phyloP scores from a whole-genome alignment of 64 coral and sea anemone species.

The Hydrozoanthus tunicans region DNA sequence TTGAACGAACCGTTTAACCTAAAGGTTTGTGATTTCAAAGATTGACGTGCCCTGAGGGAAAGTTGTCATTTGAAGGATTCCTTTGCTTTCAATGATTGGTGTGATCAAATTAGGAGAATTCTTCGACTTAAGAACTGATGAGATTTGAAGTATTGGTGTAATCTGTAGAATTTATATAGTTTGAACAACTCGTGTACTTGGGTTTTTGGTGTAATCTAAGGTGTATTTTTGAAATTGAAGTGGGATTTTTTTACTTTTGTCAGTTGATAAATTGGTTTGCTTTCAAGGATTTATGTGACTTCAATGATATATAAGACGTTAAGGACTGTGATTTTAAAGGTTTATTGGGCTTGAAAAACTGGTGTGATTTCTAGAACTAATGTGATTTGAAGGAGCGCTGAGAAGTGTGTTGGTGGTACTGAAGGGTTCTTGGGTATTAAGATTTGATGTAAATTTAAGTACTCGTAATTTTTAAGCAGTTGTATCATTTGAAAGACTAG shows the following conservation, averaged over 20 bases:
- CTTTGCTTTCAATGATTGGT: background rate
- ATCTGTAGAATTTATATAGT: background rate
- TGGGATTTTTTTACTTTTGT: background rate
- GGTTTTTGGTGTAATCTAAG: background rate
- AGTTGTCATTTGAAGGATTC: background rate
- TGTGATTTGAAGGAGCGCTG: too few species aligned
- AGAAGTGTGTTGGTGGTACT: too few species aligned
- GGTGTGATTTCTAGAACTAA: too few species aligned
- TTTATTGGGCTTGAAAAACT: background rate
- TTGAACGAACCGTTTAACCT: background rate
- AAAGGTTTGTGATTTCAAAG: background rate
- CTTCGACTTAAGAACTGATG: background rate
- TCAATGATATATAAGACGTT: background rate
- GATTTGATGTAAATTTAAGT: background rate
- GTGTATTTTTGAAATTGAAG: background rate
- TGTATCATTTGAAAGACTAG: background rate
- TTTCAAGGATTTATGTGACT: background rate
- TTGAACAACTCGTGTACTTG: background rate
- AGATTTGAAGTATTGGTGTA: background rate
- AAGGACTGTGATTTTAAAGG: background rate
- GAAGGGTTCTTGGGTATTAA: background rate
- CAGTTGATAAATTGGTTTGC: background rate
- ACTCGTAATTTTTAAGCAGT: background rate
- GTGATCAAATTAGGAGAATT: background rate
- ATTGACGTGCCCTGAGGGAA: background rate